Base-by-base conservation (phyloP, 2,113 vertebrate species). In the Colossoma macropomum region DNA sequence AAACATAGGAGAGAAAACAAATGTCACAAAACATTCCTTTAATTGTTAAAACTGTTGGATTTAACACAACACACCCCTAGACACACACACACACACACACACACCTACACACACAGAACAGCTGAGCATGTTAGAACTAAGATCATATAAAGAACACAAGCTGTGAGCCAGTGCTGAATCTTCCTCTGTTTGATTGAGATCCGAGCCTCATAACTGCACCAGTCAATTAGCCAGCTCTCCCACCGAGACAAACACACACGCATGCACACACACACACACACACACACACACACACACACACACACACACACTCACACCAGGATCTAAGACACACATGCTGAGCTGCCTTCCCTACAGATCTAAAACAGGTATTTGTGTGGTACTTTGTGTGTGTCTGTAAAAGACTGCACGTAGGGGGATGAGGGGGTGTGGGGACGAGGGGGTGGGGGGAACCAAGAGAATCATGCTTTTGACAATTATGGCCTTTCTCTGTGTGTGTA, bases 401-500 rank as follows among this genome's bases (percentile, higher is more conserved):
- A 0, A 45, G 34, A 32, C 54, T 34, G 27, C 76, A n/a, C 28
- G 69, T 52, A 45, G 41, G 41, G 5, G 41, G 41, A 11, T 9
- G 5, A 9, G 41, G 41, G 41, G 9, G 41, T 4, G 5, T 1
- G 41, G 5, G 41, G 41, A 11, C 1, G 5, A 9, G 41, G 41
- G 41, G 9, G 41, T 4, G 5, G 9, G 41, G 7, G 34, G 52
- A 62, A 12, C 34, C 4, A 60, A 3, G 6, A 59, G 28, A 25
- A 79, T 75, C 27, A 41, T 21, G 52, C 27, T 41, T 63, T n/a
- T 72, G 34, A 4, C 77, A 69, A 72, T 83, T 77, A 85, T 8
- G 45, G 62, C 59, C 66, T 68, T 75, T 30, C 71, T n/a, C 50
- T 52, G n/a, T 32, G 23, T 12, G 76, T 62, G 28, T 71, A 62